A percentile compares a stretch with the other conserved stretches of the same genome.
phyloP scores from a whole-genome alignment of 2,797 vertebrate species.

The Pterois miles region DNA sequence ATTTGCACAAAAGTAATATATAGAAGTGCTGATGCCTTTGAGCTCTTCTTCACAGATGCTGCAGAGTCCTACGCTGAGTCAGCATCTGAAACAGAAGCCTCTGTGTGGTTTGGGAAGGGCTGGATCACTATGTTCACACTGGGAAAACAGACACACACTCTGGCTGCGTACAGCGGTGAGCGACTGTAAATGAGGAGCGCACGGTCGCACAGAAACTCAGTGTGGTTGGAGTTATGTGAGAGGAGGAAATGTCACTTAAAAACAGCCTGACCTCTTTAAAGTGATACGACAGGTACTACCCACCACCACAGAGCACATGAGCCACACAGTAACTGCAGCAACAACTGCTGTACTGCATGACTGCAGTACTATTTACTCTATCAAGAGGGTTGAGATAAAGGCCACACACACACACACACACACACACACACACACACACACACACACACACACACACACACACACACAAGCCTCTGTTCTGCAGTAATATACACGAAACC shows the following conservation, averaged over 20 bases:
- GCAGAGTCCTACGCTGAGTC: conserved; percentile 24
- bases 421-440: neutral
- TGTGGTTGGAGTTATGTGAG: neutral
- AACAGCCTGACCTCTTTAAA: neutral
- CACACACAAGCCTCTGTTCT: neutral
- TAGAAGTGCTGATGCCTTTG: neutral
- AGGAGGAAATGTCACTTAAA: neutral
- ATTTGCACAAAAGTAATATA: neutral
- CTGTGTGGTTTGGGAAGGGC: conserved; percentile 20
- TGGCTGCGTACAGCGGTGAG: neutral
- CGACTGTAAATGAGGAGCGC: neutral
- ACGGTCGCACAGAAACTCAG: neutral
- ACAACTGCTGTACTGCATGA: neutral
- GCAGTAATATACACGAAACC: neutral
- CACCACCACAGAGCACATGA: neutral
- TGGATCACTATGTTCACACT: conserved; percentile 11
- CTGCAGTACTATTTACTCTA: neutral
- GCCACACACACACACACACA: neutral
- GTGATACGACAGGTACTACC: neutral
- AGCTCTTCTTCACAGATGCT: neutral
- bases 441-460: neutral
- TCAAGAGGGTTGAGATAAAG: neutral
- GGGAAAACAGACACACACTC: neutral
- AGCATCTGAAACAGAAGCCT: conserved; percentile 16
- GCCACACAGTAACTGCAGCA: neutral